A percentile compares a stretch with the other conserved stretches of the same genome.
Evolutionary conservation across 2,113 vertebrate species (phyloP).

Genomic region (Otus sunia): DNA sequence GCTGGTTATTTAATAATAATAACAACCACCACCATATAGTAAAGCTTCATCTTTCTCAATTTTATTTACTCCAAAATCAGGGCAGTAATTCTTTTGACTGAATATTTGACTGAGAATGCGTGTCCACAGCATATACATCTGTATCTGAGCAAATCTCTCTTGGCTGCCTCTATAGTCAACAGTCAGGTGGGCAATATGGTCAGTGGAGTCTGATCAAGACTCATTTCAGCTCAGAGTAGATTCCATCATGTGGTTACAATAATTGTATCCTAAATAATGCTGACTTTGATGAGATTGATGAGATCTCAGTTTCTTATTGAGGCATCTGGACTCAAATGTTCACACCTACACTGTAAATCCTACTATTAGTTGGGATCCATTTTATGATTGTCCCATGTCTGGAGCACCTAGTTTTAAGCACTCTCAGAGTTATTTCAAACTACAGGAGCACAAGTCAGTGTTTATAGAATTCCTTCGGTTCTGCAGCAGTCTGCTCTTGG

Average conservation of each 20-base stretch:
- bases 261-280: background rate
- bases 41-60: background rate
- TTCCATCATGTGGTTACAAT: background rate
- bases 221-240: background rate
- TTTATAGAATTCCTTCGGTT: background rate
- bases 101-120: background rate
- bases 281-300: background rate
- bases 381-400: background rate
- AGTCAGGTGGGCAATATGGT: background rate
- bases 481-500: background rate
- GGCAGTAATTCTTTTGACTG: background rate
- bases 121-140: background rate
- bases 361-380: background rate
- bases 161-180: background rate
- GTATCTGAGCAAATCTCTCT: background rate
- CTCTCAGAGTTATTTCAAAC: background rate
- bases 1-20: background rate
- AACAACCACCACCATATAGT: background rate
- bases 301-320: background rate
- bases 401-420: background rate
- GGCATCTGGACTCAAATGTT: background rate
- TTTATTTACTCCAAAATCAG: background rate
- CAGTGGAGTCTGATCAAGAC: background rate
- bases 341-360: background rate
- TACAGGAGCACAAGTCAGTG: background rate